phyloP scores from a whole-genome alignment of 2,113 vertebrate species.

The Trichomycterus rosablanca region DNA sequence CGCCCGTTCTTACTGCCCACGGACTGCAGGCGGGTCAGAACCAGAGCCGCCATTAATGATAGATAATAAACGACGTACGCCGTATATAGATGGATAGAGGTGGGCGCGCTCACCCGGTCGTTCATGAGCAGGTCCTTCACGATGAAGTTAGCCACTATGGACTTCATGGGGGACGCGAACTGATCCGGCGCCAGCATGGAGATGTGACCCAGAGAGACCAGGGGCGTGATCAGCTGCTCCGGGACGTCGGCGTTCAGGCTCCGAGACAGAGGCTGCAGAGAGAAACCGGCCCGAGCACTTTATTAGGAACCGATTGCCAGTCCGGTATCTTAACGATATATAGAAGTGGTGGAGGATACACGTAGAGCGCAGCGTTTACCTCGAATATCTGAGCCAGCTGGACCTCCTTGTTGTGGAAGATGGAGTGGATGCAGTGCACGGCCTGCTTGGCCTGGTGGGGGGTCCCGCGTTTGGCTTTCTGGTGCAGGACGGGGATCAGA shows the following conservation, averaged over 20 bases:
- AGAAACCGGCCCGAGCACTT: neutral
- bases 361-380: too few species aligned
- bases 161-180: constrained; percentile 98
- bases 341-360: too few species aligned
- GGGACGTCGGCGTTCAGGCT: constrained; percentile 97
- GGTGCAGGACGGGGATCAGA: constrained; percentile 95
- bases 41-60: neutral
- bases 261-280: constrained; percentile 85
- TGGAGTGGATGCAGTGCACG: constrained; percentile 96
- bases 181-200: constrained; percentile 98
- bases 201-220: constrained; percentile 96
- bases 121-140: constrained; percentile 99
- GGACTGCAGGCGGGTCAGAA: constrained; percentile 64
- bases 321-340: too few species aligned
- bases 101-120: constrained; percentile 81
- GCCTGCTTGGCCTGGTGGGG: constrained; percentile 98
- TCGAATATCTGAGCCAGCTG: constrained; percentile 98
- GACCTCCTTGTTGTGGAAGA: constrained; percentile 98
- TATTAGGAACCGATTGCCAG: too few species aligned
- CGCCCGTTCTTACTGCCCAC: constrained; percentile 96
- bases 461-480: constrained; percentile 96
- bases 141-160: constrained; percentile 98
- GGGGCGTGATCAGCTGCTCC: constrained; percentile 93
- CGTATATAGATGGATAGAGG: too few species aligned
- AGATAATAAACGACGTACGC: neutral